These are phyloP conservation scores for Drosophila acutilabella DNA, from an alignment of 2,888 invertebrate species.

Conservation along the genomic window DNA sequence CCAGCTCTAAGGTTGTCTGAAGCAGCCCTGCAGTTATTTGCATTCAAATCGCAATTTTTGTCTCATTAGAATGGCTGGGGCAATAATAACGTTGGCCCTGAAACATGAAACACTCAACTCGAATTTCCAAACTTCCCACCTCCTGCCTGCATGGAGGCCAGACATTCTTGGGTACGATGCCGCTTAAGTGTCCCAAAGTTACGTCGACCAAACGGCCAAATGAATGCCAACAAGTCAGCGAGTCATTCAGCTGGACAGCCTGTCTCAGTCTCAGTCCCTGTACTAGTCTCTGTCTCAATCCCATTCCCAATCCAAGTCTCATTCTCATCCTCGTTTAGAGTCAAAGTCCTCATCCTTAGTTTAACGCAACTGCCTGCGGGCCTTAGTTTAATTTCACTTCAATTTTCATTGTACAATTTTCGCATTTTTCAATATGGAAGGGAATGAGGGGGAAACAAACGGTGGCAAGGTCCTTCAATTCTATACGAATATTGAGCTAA, in stretches of 20 bases:
- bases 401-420: conserved; percentile 79
- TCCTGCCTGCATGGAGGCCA: conserved; percentile 22
- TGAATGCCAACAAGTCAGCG: conserved; percentile 75
- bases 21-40: conserved; percentile 80
- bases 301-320: no score
- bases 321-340: no score
- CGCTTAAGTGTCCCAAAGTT: conserved; percentile 80
- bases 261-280: conserved; percentile 9
- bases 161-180: conserved; percentile 47
- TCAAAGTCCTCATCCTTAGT: conserved; percentile 20
- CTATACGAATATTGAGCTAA: conserved; percentile 34
- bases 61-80: conserved; percentile 68
- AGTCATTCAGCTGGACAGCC: conserved; percentile 47
- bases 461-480: conserved; percentile 3
- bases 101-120: conserved; percentile 35
- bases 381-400: conserved; percentile 77
- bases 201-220: conserved; percentile 64
- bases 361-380: conserved; percentile 58
- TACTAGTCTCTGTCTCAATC: conserved; percentile 5
- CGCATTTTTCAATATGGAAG: conserved; percentile 69
- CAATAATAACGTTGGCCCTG: conserved; percentile 39
- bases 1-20: conserved; percentile 49
- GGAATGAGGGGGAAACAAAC: neutral
- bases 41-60: conserved; percentile 81
- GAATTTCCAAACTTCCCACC: conserved; percentile 2